These are phyloP conservation scores for Epinephelus lanceolatus DNA, from an alignment of 2,113 vertebrate species.

Conservation along the genomic window DNA sequence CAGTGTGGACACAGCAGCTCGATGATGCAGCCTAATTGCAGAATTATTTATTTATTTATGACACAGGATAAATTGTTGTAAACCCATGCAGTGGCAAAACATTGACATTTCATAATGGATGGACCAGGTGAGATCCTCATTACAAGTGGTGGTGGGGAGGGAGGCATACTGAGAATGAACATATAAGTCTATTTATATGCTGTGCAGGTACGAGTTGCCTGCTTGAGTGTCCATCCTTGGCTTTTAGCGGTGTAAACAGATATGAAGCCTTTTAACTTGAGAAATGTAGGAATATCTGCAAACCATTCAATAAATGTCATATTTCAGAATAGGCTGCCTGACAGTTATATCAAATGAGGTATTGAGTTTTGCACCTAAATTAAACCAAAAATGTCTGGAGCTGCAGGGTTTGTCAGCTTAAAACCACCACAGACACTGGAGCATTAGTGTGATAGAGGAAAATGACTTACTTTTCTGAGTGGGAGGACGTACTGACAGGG, in stretches of 20 bases:
- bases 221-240: background rate
- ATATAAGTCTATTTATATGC: background rate
- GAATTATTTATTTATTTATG: background rate
- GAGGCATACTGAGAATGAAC: background rate
- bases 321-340: background rate
- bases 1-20: background rate
- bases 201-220: background rate
- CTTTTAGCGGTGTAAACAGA: background rate
- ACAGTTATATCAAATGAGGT: background rate
- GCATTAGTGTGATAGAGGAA: background rate
- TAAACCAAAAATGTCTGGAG: background rate
- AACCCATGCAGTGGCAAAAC: background rate
- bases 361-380: slow-evolving; percentile 8
- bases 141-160: background rate
- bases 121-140: background rate
- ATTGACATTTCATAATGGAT: background rate
- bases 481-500: background rate
- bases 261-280: background rate
- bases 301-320: slow-evolving; percentile 3
- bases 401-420: slow-evolving; percentile 5
- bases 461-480: background rate
- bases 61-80: background rate
- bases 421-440: background rate
- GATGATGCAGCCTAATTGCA: background rate
- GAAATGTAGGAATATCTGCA: background rate